Conservation (phyloP, 2,113 vertebrate species). For the Gulo gulo region DNA sequence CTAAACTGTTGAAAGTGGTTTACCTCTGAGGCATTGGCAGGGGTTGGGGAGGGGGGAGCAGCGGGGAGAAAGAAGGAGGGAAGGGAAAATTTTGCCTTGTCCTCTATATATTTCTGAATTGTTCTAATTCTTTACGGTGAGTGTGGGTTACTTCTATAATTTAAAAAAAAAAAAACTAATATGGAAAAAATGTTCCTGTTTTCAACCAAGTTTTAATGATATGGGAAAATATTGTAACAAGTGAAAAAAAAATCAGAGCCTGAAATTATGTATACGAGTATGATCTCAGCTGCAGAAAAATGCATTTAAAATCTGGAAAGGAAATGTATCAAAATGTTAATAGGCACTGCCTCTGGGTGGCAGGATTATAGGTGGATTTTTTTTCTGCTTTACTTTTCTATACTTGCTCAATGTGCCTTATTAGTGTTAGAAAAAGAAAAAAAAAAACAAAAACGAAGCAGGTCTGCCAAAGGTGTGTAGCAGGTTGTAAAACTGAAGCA, state of each 20-base stretch:
- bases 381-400: conserved; percentile 34
- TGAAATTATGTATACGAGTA: conserved; percentile 35
- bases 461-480: conserved; percentile 12
- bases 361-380: conserved; percentile 26
- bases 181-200: conserved; percentile 42
- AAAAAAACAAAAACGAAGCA: not conserved
- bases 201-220: conserved; percentile 57
- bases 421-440: conserved; percentile 8
- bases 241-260: conserved; percentile 51
- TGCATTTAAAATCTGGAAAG: conserved; percentile 59
- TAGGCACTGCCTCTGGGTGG: conserved; percentile 66
- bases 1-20: not conserved
- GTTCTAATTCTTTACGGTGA: not conserved
- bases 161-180: not conserved
- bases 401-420: conserved; percentile 51
- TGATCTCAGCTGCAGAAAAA: conserved; percentile 69
- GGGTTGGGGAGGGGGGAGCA: too few species aligned
- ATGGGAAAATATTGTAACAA: conserved; percentile 46
- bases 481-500: not conserved
- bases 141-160: not conserved
- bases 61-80: not conserved
- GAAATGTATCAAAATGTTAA: conserved; percentile 64
- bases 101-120: conserved; percentile 33
- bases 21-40: not conserved
- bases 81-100: not conserved